These are phyloP conservation scores for Bemisia tabaci DNA, from an alignment of 1,140 invertebrate genomes.

Conservation along the genomic window DNA sequence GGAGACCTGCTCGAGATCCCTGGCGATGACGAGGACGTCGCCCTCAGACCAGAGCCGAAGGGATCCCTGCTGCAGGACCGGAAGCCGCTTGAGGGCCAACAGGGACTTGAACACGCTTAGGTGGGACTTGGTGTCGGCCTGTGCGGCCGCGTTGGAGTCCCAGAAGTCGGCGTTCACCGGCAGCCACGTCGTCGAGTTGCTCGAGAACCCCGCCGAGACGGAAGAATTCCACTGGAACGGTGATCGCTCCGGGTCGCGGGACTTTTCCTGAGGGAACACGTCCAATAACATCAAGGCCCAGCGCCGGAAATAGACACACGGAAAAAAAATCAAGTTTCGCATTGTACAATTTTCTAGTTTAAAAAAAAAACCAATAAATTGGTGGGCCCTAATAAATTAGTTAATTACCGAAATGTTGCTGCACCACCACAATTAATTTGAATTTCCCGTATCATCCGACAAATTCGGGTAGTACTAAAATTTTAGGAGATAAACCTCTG, in stretches of 20 bases:
- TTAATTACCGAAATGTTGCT: too few relatives aligned
- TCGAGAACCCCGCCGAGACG: constrained; percentile 44
- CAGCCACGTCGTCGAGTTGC: constrained; percentile 45
- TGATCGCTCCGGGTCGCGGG: constrained; percentile 48
- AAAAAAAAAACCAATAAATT: too few relatives aligned
- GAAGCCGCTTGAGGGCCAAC: background rate
- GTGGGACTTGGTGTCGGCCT: constrained; percentile 9
- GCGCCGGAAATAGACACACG: too few relatives aligned
- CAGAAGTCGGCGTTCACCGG: constrained; percentile 40
- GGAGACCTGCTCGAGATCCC: background rate
- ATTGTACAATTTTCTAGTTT: too few relatives aligned
- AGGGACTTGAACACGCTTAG: background rate
- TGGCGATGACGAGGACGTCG: background rate
- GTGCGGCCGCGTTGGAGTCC: constrained; percentile 33
- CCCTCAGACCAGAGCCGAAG: background rate
- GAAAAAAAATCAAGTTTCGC: too few relatives aligned
- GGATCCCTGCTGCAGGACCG: background rate
- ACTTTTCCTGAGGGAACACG: constrained; percentile 30
- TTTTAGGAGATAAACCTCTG: too few relatives aligned
- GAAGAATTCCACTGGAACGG: constrained; percentile 58
- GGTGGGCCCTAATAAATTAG: too few relatives aligned
- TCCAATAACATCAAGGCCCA: too few relatives aligned
- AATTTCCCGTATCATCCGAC: too few relatives aligned
- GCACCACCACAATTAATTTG: too few relatives aligned
- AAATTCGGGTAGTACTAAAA: too few relatives aligned